Conservation (phyloP, 2,113 vertebrate genomes). For the Varanus komodoensis region DNA sequence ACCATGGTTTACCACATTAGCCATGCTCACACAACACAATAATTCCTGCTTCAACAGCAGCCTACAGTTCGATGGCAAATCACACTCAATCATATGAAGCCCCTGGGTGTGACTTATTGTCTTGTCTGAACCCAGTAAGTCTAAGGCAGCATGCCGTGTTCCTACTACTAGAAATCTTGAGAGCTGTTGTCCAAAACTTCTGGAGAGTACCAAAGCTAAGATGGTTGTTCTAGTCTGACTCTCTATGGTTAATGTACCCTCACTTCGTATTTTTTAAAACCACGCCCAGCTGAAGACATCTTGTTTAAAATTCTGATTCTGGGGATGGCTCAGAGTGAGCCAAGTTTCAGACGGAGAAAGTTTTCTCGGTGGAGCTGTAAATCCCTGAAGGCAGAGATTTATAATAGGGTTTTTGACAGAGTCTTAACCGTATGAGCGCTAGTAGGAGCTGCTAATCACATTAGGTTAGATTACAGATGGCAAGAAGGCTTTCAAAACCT, state of each 20-base stretch:
- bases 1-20: too few relatives aligned
- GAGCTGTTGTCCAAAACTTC: too few relatives aligned
- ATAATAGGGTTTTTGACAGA: slow-evolving; percentile 39
- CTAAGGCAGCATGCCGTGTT: too few relatives aligned
- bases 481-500: slow-evolving; percentile 54
- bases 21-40: too few relatives aligned
- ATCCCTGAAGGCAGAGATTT: slow-evolving; percentile 49
- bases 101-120: too few relatives aligned
- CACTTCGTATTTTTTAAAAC: not conserved
- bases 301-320: slow-evolving; percentile 23
- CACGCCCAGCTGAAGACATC: not conserved
- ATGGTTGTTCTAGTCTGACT: not conserved
- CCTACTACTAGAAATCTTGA: too few relatives aligned
- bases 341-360: slow-evolving; percentile 32
- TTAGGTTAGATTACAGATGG: slow-evolving; percentile 57
- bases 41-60: too few relatives aligned
- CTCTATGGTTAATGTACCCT: not conserved
- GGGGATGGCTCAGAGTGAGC: not conserved
- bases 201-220: too few relatives aligned
- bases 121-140: too few relatives aligned
- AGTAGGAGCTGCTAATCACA: slow-evolving; percentile 52
- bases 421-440: slow-evolving; percentile 41
- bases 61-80: too few relatives aligned
- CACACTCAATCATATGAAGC: too few relatives aligned
- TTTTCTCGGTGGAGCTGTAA: slow-evolving; percentile 35